Base-by-base conservation (phyloP, 2,797 vertebrate species). In the Chelonia mydas region DNA sequence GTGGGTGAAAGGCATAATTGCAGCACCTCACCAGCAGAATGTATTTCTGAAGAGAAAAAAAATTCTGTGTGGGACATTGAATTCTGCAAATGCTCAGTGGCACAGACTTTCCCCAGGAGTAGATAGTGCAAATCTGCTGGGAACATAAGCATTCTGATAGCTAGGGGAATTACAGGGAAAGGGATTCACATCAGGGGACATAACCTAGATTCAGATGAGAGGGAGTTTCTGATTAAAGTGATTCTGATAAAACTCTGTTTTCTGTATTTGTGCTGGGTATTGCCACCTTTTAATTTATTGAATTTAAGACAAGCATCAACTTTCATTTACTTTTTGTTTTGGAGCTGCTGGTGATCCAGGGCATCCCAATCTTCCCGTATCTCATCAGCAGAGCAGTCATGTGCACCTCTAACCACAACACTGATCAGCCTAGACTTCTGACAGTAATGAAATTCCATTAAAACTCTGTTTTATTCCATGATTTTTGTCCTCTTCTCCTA, bases 41-140 rank as follows among this genome's bases (percentile, higher is more conserved):
- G 53, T 54, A 54, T 23, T 9, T 54, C 49, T 50, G 49, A 50
- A 50, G 49, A 50, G 49, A 50, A 13, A 50, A 15, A 50, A 50
- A 13, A 50, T 15, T 50, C 49, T 50, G 49, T 13, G 3, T 13
- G 49, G 49, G 53, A 23, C 19, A 2, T 54, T 54, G 53, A 54
- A 54, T 54, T 54, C 53, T 54, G 53, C 53, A 6, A 8, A 53
- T 53, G 53, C 19, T 7, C 19, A 21, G 53, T 21, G 53, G 19
- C 53, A 53, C 19, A 53, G 53, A 53, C 21, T 21, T 53, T 19
- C 6, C 53, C 19, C 53, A 53, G 51, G 17, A 6, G 51, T 53
- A 54, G 8, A 0, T 41, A 1, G 0, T n/a, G 2, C 0, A 0
- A 49, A 47, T 41, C 41, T 41, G 13, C 11, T 3, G 1, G 47